Evolutionary conservation across 2,888 invertebrate species (phyloP), one percentile per base, ranked within the genome.

Genomic region (Diloba caeruleocephala): DNA sequence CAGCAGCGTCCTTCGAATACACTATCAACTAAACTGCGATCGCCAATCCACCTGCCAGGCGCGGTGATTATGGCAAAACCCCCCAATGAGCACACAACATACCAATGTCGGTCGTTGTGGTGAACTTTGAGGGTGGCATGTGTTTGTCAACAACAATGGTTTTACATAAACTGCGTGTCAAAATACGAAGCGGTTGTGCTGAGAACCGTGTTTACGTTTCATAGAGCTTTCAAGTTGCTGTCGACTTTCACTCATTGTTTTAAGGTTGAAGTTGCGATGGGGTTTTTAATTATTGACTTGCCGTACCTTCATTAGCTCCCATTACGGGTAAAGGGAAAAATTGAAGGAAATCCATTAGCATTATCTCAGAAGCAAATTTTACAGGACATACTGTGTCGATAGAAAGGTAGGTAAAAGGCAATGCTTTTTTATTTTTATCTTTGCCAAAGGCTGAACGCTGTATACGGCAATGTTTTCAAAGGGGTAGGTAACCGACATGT

Each of bases 261-360:
- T 44, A 56, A 36, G 39, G 39, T 51, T 14, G 10, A 3, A 14
- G 23, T 15, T 66, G 5, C 1, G 3, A 13, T 50, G 25, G n/a
- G n/a, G 14, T 46, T 31, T 56, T 60, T 32, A 44, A 41, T 17
- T 26, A 31, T 34, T 32, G 45, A 55, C 45, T 60, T 56, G 31
- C 23, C 51, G 15, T 54, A 50, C 56, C 58, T 58, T 65, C 63
- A 67, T 65, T 58, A 67, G 63, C 63, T 31, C 26, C 36, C 45
- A 62, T 62, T 62, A 65, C 32, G 42, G 31, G 36, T 45, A 53
- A 50, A 52, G 42, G 34, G 45, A 67, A 64, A 67, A 67, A 62
- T 46, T 46, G 5, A 46, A 61, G 48, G 49, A 43, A 67, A 67
- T 67, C 62, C 53, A 65, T 65, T 65, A 67, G 44, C 28, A 43